These are phyloP conservation scores for Cyrtodaria siliqua DNA, from an alignment of 2,888 invertebrate genomes.

Conservation along the genomic window DNA sequence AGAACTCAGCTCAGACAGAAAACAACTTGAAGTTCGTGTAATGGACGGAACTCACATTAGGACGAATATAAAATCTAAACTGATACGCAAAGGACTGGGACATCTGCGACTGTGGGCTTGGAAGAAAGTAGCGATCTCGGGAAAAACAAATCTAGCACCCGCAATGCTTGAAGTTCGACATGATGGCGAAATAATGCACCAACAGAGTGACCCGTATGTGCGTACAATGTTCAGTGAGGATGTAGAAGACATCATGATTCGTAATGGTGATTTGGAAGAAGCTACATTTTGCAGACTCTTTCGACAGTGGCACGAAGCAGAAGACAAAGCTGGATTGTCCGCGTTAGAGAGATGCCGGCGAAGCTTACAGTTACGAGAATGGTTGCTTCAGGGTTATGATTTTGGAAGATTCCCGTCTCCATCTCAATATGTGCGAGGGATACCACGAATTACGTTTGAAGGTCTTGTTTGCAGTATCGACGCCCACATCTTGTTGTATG, in stretches of 20 bases:
- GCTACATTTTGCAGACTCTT: slow-evolving; percentile 14
- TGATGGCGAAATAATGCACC: slow-evolving; percentile 15
- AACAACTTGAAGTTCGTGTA: too few relatives aligned
- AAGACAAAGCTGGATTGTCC: slow-evolving; percentile 17
- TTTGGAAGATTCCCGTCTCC: slow-evolving; percentile 23
- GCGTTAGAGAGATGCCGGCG: not conserved
- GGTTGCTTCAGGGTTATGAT: slow-evolving; percentile 11
- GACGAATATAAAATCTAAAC: slow-evolving; percentile 28
- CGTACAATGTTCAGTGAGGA: slow-evolving; percentile 21
- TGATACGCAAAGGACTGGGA: slow-evolving; percentile 8
- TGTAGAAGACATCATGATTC: not conserved
- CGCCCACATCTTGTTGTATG: slow-evolving; percentile 14
- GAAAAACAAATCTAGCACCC: slow-evolving; percentile 4
- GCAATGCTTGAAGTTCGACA: slow-evolving; percentile 22
- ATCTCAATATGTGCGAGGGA: slow-evolving; percentile 31
- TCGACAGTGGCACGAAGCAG: slow-evolving; percentile 28
- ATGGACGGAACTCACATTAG: slow-evolving; percentile 11
- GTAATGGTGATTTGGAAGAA: slow-evolving; percentile 13
- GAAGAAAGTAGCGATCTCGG: slow-evolving; percentile 7
- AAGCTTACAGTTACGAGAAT: not conserved
- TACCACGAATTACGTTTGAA: slow-evolving; percentile 29
- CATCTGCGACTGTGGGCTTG: slow-evolving; percentile 12
- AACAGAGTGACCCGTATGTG: slow-evolving; percentile 24
- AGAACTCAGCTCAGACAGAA: too few relatives aligned
- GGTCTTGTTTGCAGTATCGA: slow-evolving; percentile 25